Evolutionary conservation across 2,888 invertebrate species (phyloP).

Genomic region (Spilarctia lutea): DNA sequence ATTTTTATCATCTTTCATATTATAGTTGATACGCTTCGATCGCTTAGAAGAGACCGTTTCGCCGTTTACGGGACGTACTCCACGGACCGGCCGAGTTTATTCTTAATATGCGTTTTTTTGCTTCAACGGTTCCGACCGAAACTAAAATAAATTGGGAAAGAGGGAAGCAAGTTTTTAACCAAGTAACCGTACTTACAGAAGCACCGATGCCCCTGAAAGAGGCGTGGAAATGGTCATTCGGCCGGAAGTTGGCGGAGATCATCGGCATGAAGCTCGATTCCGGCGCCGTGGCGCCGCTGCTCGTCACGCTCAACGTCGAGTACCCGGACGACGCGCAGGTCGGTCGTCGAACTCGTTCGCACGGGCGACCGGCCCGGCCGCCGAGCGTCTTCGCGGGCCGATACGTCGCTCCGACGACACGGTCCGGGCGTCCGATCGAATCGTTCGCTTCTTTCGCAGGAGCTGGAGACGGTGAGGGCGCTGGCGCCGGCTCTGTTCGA

Average conservation of each 20-base stretch:
- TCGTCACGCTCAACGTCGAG: conserved; percentile 86
- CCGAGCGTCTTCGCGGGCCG: not conserved
- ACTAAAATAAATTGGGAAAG: no score
- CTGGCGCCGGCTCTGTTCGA: conserved; percentile 79
- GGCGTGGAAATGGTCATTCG: conserved; percentile 92
- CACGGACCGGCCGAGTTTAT: no score
- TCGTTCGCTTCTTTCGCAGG: conserved; percentile 63
- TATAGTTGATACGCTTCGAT: no score
- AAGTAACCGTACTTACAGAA: conserved; percentile 44
- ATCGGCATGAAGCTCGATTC: conserved; percentile 86
- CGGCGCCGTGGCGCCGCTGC: conserved; percentile 86
- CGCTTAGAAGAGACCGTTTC: no score
- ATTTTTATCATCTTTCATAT: not conserved
- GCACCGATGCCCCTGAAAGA: conserved; percentile 89
- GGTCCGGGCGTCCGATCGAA: not conserved
- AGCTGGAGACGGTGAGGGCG: conserved; percentile 73
- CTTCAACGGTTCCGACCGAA: no score
- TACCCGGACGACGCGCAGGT: conserved; percentile 88
- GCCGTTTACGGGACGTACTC: no score
- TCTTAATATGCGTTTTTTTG: no score
- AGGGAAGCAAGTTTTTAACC: no score
- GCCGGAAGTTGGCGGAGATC: conserved; percentile 84
- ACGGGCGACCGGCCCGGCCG: no score
- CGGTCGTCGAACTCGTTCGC: conserved; percentile 15
- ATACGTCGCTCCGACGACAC: not conserved